These are phyloP conservation scores for Ruditapes philippinarum DNA, from an alignment of 1,140 invertebrate species.

Conservation along the genomic window DNA sequence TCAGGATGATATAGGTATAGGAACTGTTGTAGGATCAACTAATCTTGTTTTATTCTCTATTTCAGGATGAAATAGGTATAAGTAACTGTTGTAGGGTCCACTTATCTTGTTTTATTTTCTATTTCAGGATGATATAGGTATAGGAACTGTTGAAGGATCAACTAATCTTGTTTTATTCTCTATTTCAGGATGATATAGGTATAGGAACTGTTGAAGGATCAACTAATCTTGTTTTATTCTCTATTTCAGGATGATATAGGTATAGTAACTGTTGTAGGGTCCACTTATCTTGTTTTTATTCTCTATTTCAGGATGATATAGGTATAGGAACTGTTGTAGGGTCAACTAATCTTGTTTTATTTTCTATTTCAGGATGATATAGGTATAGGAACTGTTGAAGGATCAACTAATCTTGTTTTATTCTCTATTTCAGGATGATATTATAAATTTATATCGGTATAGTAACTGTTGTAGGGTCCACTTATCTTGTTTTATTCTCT, in stretches of 20 bases:
- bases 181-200: conserved; percentile 86
- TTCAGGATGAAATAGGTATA: conserved; percentile 86
- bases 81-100: conserved; percentile 95
- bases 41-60: conserved; percentile 9
- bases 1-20: conserved; percentile 8
- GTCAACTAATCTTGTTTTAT: conserved; percentile 94
- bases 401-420: conserved; percentile 89
- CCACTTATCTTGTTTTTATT: conserved; percentile 87
- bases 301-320: conserved; percentile 85
- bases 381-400: conserved; percentile 93
- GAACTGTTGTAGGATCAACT: background rate
- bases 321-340: conserved; percentile 93
- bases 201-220: conserved; percentile 95
- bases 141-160: conserved; percentile 91
- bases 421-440: conserved; percentile 84
- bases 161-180: background rate
- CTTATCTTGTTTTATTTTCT: conserved; percentile 79
- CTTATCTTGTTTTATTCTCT: conserved; percentile 7
- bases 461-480: conserved; percentile 90
- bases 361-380: conserved; percentile 87
- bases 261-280: conserved; percentile 94
- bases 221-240: conserved; percentile 92
- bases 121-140: conserved; percentile 86
- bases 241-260: conserved; percentile 85
- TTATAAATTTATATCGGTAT: conserved; percentile 85